These are phyloP conservation scores for Eurosta solidaginis DNA, from an alignment of 1,140 invertebrate species.

Conservation along the genomic window DNA sequence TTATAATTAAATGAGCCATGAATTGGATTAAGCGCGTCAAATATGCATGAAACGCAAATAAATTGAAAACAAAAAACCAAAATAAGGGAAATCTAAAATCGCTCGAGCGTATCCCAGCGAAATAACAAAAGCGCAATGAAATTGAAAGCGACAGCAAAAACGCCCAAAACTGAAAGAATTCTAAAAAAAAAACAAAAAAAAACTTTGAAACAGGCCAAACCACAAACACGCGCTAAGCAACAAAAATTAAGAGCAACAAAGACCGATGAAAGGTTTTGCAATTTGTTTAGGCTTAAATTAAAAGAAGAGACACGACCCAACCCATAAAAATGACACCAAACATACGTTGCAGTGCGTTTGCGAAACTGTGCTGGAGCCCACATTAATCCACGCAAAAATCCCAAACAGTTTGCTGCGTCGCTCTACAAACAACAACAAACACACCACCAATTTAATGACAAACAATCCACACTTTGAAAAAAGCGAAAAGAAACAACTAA, in stretches of 20 bases:
- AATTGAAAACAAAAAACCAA: neutral
- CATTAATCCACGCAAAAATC: slow-evolving; percentile 18
- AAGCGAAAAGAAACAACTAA: neutral
- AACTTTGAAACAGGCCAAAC: neutral
- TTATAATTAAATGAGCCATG: slow-evolving; percentile 30
- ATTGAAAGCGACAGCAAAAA: slow-evolving; percentile 24
- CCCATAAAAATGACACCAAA: neutral
- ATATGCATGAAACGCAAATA: slow-evolving; percentile 3
- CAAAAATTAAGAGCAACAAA: neutral
- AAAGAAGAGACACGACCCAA: slow-evolving; percentile 12
- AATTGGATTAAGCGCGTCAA: slow-evolving; percentile 27
- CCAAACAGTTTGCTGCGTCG: neutral
- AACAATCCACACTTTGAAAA: neutral
- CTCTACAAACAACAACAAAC: neutral
- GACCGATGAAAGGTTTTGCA: neutral
- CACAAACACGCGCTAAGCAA: neutral
- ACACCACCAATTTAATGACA: neutral
- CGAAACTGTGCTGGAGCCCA: neutral
- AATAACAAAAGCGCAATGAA: neutral
- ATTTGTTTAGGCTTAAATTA: neutral
- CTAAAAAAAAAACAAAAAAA: neutral
- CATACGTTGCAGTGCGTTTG: neutral
- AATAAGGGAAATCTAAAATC: neutral
- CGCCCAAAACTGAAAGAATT: neutral
- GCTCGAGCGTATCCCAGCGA: slow-evolving; percentile 9